Evolutionary conservation across 1,140 invertebrate species (phyloP), one percentile per base, ranked within the genome.

Genomic region (Diachasma alloeum): DNA sequence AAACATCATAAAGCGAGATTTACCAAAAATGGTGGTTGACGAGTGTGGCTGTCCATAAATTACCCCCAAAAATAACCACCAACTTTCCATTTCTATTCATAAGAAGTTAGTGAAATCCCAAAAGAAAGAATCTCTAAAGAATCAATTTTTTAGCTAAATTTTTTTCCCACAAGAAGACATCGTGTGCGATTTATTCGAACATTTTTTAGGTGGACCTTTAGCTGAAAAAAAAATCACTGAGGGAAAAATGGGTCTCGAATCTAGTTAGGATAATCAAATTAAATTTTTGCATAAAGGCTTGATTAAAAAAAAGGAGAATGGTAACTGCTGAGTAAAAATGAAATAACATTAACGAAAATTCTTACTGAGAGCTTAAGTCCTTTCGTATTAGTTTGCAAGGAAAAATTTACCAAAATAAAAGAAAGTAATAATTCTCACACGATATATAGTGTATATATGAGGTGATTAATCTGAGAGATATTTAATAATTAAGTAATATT

Each of bases 21-120:
- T 99, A 83, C 97, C 97, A 79, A 97, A 97, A 91, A 98, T 98
- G 97, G 95, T 97, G 77, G 96, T 98, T 37, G 96, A 98, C 88
- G 96, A 98, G 91, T 99, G 97, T 90, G 97, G 97, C 72, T 98
- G 97, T 90, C 95, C 96, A 74, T 97, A 93, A 84, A 70, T 53
- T 17, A 1, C 48, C 48, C 48, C n/a, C 48, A n/a, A 53, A 63
- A 0, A 13, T 63, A 63, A 63, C 24, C 48, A 56, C n/a, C 59
- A 26, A 63, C 24, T 63, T 31, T 15, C 24, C 59, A 63, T 63
- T 63, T 31, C 22, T 56, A 26, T 63, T 13, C 48, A 53, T 53
- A 53, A 53, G 48, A 42, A 42, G 4, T 15, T 63, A 26, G 22
- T 8, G 19, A 26, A 63, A 63, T 8, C 13, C 24, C 15, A 22